Conservation (phyloP, 1,140 invertebrate genomes). For the Plodia interpunctella region DNA sequence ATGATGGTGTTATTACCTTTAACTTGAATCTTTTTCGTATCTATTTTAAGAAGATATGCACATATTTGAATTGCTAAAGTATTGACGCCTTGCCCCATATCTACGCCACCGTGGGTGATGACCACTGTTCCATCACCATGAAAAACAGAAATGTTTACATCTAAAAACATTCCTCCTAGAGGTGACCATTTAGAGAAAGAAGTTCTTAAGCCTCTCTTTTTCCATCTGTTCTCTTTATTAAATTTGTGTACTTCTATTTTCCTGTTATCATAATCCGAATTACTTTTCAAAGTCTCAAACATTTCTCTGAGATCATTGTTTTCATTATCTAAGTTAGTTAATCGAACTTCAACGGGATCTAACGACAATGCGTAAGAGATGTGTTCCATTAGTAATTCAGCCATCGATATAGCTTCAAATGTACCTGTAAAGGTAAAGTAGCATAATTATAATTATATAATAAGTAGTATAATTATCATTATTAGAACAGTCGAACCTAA, state of each 20-base stretch:
- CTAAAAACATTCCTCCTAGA: conserved; percentile 73
- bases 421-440: conserved; percentile 70
- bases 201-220: conserved; percentile 84
- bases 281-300: conserved; percentile 60
- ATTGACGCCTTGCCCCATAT: conserved; percentile 91
- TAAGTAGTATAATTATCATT: too few species aligned
- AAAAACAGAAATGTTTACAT: conserved; percentile 83
- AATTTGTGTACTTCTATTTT: conserved; percentile 77
- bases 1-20: conserved; percentile 80
- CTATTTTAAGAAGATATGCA: conserved; percentile 83
- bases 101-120: conserved; percentile 86
- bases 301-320: conserved; percentile 46
- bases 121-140: conserved; percentile 86
- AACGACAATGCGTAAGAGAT: conserved; percentile 82
- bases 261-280: conserved; percentile 79
- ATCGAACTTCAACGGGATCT: conserved; percentile 83
- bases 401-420: conserved; percentile 81
- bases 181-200: conserved; percentile 81
- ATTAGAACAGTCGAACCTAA: too few species aligned
- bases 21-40: conserved; percentile 81
- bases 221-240: conserved; percentile 86
- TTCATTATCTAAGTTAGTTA: conserved; percentile 79
- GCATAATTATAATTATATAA: background rate
- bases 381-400: conserved; percentile 87
- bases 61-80: conserved; percentile 85